Evolutionary conservation across 1,140 invertebrate species (phyloP), one percentile per base, ranked within the genome.

Genomic region (Octopus bimaculoides): DNA sequence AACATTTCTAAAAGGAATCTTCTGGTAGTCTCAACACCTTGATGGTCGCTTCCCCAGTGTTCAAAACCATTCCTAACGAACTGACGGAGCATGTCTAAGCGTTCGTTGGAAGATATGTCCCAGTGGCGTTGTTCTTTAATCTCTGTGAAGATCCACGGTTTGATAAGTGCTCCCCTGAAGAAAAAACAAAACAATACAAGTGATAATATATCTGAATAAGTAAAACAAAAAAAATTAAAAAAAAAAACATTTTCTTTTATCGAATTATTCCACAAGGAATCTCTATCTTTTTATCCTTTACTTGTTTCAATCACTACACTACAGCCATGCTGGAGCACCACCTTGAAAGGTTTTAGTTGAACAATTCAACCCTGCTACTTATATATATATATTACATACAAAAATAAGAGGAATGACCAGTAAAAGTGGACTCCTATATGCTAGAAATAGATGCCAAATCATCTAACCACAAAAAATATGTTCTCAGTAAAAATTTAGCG

Each of bases 71-170:
- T 99, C 87, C 98, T 96, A 0, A 93, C 92, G 89, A 94, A 99
- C 84, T 95, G 95, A 88, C 94, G 94, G 26, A 99, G 85, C 79
- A 99, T 93, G 80, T 99, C 97, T 85, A 99, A 94, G 86, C 98
- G 92, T 90, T 99, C 97, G 6, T 87, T 89, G 56, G 97, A 95
- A 0, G 94, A 94, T 74, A 99, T 97, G 87, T 99, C 97, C 93
- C 96, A 98, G 78, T 96, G 91, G 83, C 94, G 93, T 85, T 94
- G 92, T 86, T 99, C 96, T 91, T 99, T 98, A 75, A 99, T 98
- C 92, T 99, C 98, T 76, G 94, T 97, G 87, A 99, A 99, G 81
- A 99, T 94, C 98, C 98, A 99, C 0, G 98, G 98, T 88, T 99
- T 99, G 54, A 99, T 98, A 14, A 99, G 90, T 0, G 98, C 98